phyloP scores from a whole-genome alignment of 2,113 vertebrate species.

The Saguinus imperator region DNA sequence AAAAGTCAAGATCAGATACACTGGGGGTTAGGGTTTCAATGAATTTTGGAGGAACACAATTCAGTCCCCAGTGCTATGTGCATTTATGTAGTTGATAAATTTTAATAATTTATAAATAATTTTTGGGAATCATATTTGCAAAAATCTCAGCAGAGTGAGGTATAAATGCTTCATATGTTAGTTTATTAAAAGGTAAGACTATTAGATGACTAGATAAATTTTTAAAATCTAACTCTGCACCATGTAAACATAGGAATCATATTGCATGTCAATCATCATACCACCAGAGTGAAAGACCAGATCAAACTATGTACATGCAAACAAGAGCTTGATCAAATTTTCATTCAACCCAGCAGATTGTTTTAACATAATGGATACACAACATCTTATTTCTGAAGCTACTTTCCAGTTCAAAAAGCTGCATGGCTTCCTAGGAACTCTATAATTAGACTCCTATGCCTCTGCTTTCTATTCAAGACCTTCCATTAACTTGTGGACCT shows the following conservation, averaged over 20 bases:
- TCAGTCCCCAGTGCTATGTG: not conserved
- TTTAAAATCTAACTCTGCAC: slow-evolving; percentile 16
- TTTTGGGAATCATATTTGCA: not conserved
- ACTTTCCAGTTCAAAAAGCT: not conserved
- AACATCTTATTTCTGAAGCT: not conserved
- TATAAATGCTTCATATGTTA: not conserved
- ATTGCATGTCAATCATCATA: not conserved
- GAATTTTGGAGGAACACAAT: not conserved
- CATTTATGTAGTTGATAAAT: not conserved
- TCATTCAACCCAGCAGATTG: not conserved
- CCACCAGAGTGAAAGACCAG: not conserved
- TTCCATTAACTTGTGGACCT: not conserved
- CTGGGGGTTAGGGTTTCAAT: not conserved
- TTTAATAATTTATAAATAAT: not conserved
- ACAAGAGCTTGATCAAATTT: not conserved
- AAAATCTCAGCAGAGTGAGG: not conserved
- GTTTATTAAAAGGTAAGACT: slow-evolving; percentile 11
- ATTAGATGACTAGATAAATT: not conserved
- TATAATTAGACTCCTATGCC: not conserved
- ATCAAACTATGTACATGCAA: not conserved
- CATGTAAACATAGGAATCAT: not conserved
- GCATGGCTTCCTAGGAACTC: not conserved
- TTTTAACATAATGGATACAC: not conserved
- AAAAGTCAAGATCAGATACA: not conserved
- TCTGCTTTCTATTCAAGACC: not conserved